Base-by-base conservation (phyloP, 2,113 vertebrate species). In the Amia ocellicauda region DNA sequence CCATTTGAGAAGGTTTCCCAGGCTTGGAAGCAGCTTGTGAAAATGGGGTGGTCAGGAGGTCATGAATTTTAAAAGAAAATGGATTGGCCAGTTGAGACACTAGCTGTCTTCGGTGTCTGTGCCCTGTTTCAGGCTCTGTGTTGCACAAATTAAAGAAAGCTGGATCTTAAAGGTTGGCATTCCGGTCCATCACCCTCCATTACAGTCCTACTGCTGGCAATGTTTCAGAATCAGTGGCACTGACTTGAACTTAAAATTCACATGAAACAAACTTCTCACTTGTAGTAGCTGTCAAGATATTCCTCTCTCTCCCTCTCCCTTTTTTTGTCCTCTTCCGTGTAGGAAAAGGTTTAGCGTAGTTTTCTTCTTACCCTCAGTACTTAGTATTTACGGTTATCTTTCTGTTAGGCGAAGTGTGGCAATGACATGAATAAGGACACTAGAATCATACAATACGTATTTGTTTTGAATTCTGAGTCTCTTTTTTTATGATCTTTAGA, bases 371-470 rank as follows among this genome's bases (percentile, higher is more conserved):
- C 60, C 26, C 55, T 29, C 22, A 47, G 57, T 22, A 56, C 75
- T 78, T 68, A 77, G 69, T 76, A 71, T 62, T 49, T 52, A 57
- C 66, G 64, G 63, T 75, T 78, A 75, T 82, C 75, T 80, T 67
- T 42, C 56, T 50, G 65, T 57, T 69, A 67, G 17, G 49, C 28
- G 63, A 70, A 66, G 76, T 66, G 69, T 61, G 55, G 61, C 71
- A 76, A 81, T 79, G 80, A 75, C 63, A 79, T 72, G 3, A 66
- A 60, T 22, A 64, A 40, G 43, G 59, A 72, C 58, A 55, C 70
- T 66, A 70, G 70, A 36, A 78, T n/a, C 73, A 78, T 74, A 65
- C 54, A 77, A 79, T 78, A 78, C 69, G 78, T 68, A 69, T 63
- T 43, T 24, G 67, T 76, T 24, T 2, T 56, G 17, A 41, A 41